Conservation (phyloP, 2,797 vertebrate genomes). For the Gallinago stenura region DNA sequence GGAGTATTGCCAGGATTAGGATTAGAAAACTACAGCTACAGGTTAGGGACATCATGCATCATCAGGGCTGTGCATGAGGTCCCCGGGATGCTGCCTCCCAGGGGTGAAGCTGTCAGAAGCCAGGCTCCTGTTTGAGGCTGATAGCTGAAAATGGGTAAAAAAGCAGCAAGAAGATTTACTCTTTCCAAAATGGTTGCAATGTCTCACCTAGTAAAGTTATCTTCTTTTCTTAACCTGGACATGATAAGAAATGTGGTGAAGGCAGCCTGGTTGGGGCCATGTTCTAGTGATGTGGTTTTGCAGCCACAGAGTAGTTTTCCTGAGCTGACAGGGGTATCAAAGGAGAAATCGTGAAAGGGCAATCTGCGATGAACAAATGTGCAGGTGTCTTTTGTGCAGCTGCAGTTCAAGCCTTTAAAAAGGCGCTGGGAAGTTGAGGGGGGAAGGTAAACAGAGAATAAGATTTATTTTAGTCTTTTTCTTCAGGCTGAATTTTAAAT, state of each 20-base stretch:
- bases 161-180: background rate
- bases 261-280: background rate
- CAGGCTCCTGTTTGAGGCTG: background rate
- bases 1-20: background rate
- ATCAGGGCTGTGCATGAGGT: background rate
- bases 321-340: background rate
- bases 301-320: background rate
- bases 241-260: background rate
- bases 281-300: background rate
- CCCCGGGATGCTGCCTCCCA: background rate
- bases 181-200: background rate
- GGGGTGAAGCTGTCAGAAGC: background rate
- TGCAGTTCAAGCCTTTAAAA: constrained; percentile 7
- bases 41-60: background rate
- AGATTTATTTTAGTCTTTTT: background rate
- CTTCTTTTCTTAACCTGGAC: background rate
- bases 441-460: background rate
- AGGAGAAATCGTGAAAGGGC: background rate
- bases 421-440: background rate
- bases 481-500: background rate
- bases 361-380: background rate
- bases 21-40: background rate
- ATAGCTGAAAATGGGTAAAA: background rate
- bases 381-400: background rate
- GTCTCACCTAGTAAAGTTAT: background rate